Base-by-base conservation (phyloP, 2,797 vertebrate genomes). In the Apogon hyalosoma region DNA sequence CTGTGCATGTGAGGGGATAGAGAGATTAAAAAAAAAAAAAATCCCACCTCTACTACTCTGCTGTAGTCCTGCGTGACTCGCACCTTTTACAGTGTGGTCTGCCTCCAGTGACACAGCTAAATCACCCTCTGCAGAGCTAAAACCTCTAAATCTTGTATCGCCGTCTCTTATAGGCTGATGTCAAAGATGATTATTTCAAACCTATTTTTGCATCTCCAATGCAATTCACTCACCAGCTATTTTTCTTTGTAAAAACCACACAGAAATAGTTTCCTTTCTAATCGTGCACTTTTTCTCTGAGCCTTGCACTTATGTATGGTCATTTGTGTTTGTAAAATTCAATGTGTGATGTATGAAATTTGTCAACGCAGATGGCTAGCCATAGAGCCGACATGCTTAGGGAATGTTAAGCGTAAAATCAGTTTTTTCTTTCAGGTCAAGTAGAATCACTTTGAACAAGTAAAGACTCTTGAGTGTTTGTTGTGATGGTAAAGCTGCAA, bases 1-100 rank as follows among this genome's bases (percentile, higher is more conserved):
- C 1, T 39, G 39, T 49, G 36, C 18, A 63, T 60, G 64, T 38
- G 69, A 56, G 59, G 45, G 55, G 69, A 47, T 31, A 38, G 11
- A 10, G 10, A 36, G 18, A 19, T 16, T 5, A 45, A n/a, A 11
- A n/a, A 11, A 28, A 28, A 28, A 62, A 16, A 28, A 59, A 24
- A 12, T 11, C 49, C 54, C 52, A 48, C 40, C 51, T 46, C 11
- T 40, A 41, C 11, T 63, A 47, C 62, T 73, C 42, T 66, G 19
- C 53, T 69, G 45, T 56, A 36, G 50, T 60, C 59, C 39, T 72
- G 57, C 57, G 56, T 88, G 83, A 87, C 79, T 90, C 83, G 84
- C 69, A 75, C 60, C 31, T 74, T 84, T 65, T 69, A 70, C 70
- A 83, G 38, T 38, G 40, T 18, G 19, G 36, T 50, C 59, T 47